Percentiles rank a stretch among this genome's conserved stretches.
These are phyloP conservation scores for Bradynema listronoti DNA, from an alignment of 1,140 invertebrate genomes.

Conservation along the genomic window DNA sequence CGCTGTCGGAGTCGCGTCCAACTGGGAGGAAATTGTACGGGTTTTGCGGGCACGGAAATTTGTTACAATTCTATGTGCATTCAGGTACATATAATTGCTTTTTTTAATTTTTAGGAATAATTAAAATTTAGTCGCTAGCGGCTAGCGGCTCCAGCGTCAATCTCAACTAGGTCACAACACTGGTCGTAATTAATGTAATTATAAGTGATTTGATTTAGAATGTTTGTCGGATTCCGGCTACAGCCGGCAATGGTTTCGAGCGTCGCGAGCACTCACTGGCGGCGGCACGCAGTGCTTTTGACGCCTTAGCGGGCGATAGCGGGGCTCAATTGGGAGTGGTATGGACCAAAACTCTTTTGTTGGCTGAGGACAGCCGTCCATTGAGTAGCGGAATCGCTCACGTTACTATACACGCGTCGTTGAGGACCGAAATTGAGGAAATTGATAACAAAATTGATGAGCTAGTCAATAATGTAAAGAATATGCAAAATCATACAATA, in stretches of 20 bases:
- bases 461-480: too few species aligned
- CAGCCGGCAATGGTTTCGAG: constrained; percentile 38
- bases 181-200: too few species aligned
- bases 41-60: constrained; percentile 49
- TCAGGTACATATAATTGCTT: constrained; percentile 34
- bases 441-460: too few species aligned
- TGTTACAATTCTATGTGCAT: constrained; percentile 54
- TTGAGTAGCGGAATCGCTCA: constrained; percentile 46
- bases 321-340: constrained; percentile 32
- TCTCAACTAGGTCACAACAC: too few species aligned
- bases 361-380: constrained; percentile 39
- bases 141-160: too few species aligned
- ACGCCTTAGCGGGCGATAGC: too few species aligned
- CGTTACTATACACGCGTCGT: constrained; percentile 37
- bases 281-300: too few species aligned
- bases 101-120: constrained; percentile 7
- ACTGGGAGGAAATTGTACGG: constrained; percentile 55
- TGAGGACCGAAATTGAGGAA: too few species aligned
- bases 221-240: constrained; percentile 42
- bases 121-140: too few species aligned
- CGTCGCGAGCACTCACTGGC: constrained; percentile 24
- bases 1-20: constrained; percentile 43
- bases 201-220: too few species aligned
- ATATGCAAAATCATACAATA: too few species aligned
- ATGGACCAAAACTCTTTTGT: constrained; percentile 53